Evolutionary conservation across 53 echinoderm and acorn worm species (phyloP), one percentile per base, ranked within the genome.

Genomic region (Echinarachnius parma): DNA sequence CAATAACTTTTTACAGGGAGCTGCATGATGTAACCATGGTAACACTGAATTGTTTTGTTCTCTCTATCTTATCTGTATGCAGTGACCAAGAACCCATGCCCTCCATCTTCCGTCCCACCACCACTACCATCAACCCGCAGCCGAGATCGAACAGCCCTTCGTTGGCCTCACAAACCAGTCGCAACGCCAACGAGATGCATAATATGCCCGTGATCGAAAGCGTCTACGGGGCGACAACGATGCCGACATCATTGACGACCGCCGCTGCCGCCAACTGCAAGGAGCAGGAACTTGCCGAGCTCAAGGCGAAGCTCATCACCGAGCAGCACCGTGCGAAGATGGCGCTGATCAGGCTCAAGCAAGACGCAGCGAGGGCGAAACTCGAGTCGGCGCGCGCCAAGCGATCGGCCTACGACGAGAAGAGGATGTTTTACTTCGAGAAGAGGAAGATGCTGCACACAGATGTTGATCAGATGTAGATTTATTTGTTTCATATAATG

Each of bases 401-500:
- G 53, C 28, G 70, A 14, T 29, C 70, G 0, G 70, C 70, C 1
- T 69, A 69, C 53, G 70, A 69, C 25, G 70, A 69, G n/a, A 69
- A 69, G n/a, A 9, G 70, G 22, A 50, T 69, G 70, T 69, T 31
- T 34, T 69, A 69, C 53, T 69, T 69, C 22, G 70, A 69, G 53
- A 69, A 69, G 16, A 69, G 70, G 25, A 69, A 69, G 70, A 14
- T 53, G 10, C 34, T 69, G 20, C 53, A 53, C 11, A 9, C 42
- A 7, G 42, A 39, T 13, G 13, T 39, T 5, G 13, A 7, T 13
- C 13, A 39, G 13, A 39, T 5, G 42, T 9, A 39, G 42, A 39
- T 9, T 39, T n/a, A n/a, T n/a, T n/a, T n/a, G n/a, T n/a, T n/a
- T n/a, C n/a, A n/a, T n/a, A n/a, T n/a, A n/a, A n/a, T n/a, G n/a